Evolutionary conservation across 2,113 vertebrate species (phyloP).

Genomic region (Gnathonemus echidnorhynchus): DNA sequence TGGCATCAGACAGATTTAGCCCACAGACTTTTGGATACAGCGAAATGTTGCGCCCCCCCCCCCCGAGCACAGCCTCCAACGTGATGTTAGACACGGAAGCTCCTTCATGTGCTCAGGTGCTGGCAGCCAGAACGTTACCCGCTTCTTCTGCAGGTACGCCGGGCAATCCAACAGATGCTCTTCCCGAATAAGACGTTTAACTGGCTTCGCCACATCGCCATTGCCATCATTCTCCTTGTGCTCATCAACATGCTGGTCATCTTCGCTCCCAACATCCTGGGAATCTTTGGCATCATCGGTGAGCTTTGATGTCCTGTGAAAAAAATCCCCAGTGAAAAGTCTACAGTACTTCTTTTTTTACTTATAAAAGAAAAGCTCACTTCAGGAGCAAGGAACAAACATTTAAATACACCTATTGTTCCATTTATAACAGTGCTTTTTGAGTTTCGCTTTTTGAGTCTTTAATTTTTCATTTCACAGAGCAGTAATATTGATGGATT

Average conservation of each 20-base stretch:
- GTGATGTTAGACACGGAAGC: neutral
- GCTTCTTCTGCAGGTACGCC: constrained; percentile 68
- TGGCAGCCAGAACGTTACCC: neutral
- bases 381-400: neutral
- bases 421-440: neutral
- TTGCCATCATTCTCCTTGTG: constrained; percentile 73
- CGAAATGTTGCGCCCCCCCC: neutral
- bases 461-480: neutral
- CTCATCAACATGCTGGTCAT: constrained; percentile 93
- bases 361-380: neutral
- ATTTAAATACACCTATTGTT: neutral
- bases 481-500: neutral
- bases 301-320: constrained; percentile 34
- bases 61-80: neutral
- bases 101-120: neutral
- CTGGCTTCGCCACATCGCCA: constrained; percentile 80
- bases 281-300: constrained; percentile 97
- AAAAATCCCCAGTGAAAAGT: neutral
- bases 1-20: neutral
- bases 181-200: constrained; percentile 89
- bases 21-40: neutral
- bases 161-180: constrained; percentile 91
- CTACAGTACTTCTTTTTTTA: neutral
- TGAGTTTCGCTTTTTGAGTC: neutral
- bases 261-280: constrained; percentile 92